Conservation (phyloP, 2,113 vertebrate species). For the Alethe castanea region DNA sequence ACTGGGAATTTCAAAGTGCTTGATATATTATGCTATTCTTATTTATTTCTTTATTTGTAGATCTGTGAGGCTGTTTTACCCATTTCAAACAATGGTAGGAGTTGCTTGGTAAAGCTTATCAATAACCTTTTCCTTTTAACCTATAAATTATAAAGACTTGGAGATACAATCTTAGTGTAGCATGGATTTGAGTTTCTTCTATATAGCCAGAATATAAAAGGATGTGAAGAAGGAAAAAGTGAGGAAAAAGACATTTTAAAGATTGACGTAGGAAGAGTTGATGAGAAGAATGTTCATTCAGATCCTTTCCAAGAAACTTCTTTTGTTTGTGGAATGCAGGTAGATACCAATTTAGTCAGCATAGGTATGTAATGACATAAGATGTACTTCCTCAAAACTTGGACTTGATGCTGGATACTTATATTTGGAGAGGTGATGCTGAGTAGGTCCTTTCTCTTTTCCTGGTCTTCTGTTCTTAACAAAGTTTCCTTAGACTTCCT, state of each 20-base stretch:
- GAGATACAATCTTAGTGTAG: background rate
- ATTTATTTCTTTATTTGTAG: background rate
- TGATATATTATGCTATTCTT: background rate
- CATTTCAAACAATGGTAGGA: background rate
- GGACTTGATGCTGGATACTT: background rate
- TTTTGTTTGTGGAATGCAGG: background rate
- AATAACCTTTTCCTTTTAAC: background rate
- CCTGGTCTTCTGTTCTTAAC: background rate
- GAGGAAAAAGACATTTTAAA: background rate
- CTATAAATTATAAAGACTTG: background rate
- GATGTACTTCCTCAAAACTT: background rate
- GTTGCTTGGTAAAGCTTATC: background rate
- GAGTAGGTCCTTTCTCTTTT: background rate
- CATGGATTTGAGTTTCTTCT: background rate
- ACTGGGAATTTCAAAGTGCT: background rate
- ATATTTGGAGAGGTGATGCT: background rate
- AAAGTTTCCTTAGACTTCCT: background rate
- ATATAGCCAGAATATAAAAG: background rate
- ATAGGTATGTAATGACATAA: background rate
- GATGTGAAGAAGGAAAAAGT: background rate
- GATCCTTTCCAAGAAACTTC: background rate
- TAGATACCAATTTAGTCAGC: background rate
- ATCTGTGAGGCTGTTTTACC: accelerated
- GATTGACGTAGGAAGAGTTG: background rate
- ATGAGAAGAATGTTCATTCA: background rate